A percentile compares a stretch with the other conserved stretches of the same genome.
phyloP scores from a whole-genome alignment of 2,113 vertebrate species.

The Gnathonemus echidnorhynchus region DNA sequence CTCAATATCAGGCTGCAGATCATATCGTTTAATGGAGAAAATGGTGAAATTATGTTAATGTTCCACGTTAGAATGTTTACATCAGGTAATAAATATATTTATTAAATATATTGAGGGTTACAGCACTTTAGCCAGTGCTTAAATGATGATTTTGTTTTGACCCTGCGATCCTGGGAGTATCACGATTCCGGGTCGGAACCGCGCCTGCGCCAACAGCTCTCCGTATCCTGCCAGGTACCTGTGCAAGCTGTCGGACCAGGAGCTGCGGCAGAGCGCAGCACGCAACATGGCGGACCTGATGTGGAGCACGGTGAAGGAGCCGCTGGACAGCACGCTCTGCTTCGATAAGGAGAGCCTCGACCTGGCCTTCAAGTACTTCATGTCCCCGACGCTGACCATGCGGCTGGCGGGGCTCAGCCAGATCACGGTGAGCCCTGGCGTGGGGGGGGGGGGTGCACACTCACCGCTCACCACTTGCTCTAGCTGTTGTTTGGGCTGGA shows the following conservation, averaged over 20 bases:
- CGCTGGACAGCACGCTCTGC: conserved; percentile 91
- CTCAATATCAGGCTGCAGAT: not conserved
- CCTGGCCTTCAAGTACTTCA: conserved; percentile 98
- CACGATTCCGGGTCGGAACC: not conserved
- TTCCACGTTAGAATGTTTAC: not conserved
- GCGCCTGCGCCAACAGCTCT: not conserved
- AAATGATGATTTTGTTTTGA: not conserved
- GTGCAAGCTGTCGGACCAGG: conserved; percentile 96
- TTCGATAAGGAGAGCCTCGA: conserved; percentile 98
- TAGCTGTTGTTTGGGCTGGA: not conserved
- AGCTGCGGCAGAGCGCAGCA: conserved; percentile 93
- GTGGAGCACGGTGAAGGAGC: conserved; percentile 99
- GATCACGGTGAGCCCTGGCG: conserved; percentile 78
- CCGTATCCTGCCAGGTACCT: conserved; percentile 71
- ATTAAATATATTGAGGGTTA: not conserved
- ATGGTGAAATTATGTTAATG: not conserved
- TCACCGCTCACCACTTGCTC: no score
- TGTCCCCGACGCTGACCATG: conserved; percentile 98
- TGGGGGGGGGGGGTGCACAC: not conserved
- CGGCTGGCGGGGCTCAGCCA: conserved; percentile 95
- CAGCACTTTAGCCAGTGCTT: not conserved
- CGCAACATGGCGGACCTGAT: conserved; percentile 99
- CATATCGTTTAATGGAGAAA: not conserved
- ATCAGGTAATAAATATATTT: not conserved
- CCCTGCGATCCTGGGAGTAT: not conserved